Conservation (phyloP, 1,140 invertebrate genomes). For the Brachionus paranguensis region DNA sequence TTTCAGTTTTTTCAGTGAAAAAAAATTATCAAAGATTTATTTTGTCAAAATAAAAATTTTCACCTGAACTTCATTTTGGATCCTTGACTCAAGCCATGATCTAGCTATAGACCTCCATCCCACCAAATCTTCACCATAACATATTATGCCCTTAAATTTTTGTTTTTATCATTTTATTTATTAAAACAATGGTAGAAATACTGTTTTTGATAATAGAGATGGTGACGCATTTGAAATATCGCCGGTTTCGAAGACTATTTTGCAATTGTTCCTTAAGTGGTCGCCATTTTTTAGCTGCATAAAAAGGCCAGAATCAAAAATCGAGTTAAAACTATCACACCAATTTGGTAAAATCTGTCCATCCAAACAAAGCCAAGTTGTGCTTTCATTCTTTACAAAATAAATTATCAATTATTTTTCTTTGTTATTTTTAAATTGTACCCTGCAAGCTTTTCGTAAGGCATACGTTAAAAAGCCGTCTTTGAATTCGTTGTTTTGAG, state of each 20-base stretch:
- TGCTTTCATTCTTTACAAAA: slow-evolving; percentile 51
- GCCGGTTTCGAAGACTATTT: slow-evolving; percentile 54
- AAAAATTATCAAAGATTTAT: not conserved
- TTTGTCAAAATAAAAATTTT: slow-evolving; percentile 36
- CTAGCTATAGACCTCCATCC: slow-evolving; percentile 54
- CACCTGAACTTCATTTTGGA: slow-evolving; percentile 53
- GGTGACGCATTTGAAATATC: slow-evolving; percentile 49
- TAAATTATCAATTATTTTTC: not conserved
- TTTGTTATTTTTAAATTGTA: slow-evolving; percentile 41
- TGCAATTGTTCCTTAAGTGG: slow-evolving; percentile 51
- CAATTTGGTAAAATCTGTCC: slow-evolving; percentile 49
- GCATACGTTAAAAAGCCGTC: slow-evolving; percentile 54
- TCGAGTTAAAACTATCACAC: slow-evolving; percentile 52
- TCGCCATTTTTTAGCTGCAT: slow-evolving; percentile 54
- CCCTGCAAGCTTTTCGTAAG: slow-evolving; percentile 53
- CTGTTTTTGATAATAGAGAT: slow-evolving; percentile 48
- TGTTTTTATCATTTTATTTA: not conserved
- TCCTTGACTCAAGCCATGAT: slow-evolving; percentile 52
- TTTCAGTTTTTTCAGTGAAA: not conserved
- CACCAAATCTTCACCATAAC: slow-evolving; percentile 51
- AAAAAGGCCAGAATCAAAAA: slow-evolving; percentile 45
- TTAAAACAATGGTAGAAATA: slow-evolving; percentile 43
- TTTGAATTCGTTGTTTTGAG: slow-evolving; percentile 51
- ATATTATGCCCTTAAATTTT: slow-evolving; percentile 47
- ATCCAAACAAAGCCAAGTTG: slow-evolving; percentile 54